Evolutionary conservation across 2,113 vertebrate species (phyloP).

Genomic region (Chamaetylas fuelleborni): DNA sequence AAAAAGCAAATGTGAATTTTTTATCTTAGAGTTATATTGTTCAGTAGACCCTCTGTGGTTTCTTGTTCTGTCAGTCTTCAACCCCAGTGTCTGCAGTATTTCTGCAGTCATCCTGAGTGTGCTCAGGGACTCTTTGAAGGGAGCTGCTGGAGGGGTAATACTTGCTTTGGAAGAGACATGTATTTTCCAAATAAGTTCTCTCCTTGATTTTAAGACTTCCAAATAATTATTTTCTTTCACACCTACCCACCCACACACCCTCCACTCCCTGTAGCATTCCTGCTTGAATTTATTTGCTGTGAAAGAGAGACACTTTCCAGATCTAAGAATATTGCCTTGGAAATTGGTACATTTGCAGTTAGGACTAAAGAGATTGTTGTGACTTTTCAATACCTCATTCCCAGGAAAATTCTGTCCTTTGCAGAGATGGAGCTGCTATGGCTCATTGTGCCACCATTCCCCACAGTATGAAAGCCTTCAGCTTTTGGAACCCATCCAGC

Average conservation of each 20-base stretch:
- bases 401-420: neutral
- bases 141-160: neutral
- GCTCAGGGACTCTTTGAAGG: neutral
- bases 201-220: neutral
- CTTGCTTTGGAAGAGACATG: neutral
- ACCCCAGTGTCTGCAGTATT: neutral
- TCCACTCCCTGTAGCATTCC: neutral
- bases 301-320: neutral
- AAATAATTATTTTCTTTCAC: conserved; percentile 34
- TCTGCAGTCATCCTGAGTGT: neutral
- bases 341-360: conserved; percentile 42
- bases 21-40: neutral
- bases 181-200: neutral
- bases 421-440: neutral
- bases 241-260: neutral
- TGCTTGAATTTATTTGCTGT: conserved; percentile 20
- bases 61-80: neutral
- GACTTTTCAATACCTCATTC: neutral
- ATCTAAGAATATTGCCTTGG: conserved; percentile 28
- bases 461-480: neutral
- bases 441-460: neutral
- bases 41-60: neutral
- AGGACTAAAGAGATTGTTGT: conserved; percentile 24
- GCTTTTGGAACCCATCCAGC: neutral
- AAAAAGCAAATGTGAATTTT: neutral